Evolutionary conservation across 2,113 vertebrate genomes (phyloP).

Genomic region (Bubo bubo): DNA sequence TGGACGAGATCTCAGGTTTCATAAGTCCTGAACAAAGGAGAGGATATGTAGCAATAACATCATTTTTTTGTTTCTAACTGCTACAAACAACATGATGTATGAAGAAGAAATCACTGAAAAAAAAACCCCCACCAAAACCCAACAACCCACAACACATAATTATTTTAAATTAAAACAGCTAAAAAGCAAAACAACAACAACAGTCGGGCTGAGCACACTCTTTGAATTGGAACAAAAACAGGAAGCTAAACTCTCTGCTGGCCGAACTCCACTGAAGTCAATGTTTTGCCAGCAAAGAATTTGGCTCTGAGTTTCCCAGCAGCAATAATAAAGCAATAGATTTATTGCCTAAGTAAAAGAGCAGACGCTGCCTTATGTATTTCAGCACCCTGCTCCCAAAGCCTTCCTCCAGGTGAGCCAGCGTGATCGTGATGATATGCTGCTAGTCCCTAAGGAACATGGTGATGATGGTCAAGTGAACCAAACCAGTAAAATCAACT

Average conservation of each 20-base stretch:
- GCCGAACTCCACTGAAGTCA: neutral
- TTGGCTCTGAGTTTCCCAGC: conserved; percentile 26
- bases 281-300: conserved; percentile 47
- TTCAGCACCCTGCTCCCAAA: neutral
- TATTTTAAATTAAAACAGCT: conserved; percentile 43
- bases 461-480: neutral
- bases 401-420: conserved; percentile 27
- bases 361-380: neutral
- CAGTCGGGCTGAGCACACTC: neutral
- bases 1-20: neutral
- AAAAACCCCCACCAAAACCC: neutral
- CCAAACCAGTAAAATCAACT: neutral
- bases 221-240: conserved; percentile 47
- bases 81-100: neutral
- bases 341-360: conserved; percentile 52
- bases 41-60: neutral
- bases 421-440: rapidly evolving
- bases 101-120: neutral
- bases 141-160: neutral
- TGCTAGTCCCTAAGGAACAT: neutral
- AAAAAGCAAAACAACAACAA: conserved; percentile 13
- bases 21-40: neutral
- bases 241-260: conserved; percentile 47
- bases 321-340: conserved; percentile 53
- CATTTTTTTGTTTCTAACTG: neutral